A percentile compares a stretch with the other conserved stretches of the same genome.
Conservation (phyloP, 1,140 invertebrate genomes). For the Drosophila kanapiae region DNA sequence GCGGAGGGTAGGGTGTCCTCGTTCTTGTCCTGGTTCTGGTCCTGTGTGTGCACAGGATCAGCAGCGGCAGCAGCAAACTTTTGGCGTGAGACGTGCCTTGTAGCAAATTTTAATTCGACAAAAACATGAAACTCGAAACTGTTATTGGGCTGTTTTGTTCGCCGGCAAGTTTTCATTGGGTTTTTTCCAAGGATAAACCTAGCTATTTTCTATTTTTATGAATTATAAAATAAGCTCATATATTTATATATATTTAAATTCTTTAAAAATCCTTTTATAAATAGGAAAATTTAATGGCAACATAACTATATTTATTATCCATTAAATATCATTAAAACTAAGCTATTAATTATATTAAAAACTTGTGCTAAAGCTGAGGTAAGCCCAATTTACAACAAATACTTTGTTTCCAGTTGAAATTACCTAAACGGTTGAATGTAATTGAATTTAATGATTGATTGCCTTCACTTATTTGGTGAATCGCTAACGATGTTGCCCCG, state of each 20-base stretch:
- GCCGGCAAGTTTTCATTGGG: conserved; percentile 53
- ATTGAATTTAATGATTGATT: conserved; percentile 70
- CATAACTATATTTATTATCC: neutral
- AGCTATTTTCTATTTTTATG: conserved; percentile 4
- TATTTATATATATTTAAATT: neutral
- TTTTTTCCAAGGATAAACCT: conserved; percentile 9
- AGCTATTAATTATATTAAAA: neutral
- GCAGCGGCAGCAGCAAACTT: conserved; percentile 54
- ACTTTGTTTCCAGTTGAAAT: conserved; percentile 15
- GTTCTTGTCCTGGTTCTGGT: conserved; percentile 2
- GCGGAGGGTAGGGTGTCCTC: conserved; percentile 14
- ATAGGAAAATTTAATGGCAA: neutral
- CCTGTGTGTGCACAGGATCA: conserved; percentile 55
- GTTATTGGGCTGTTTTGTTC: conserved; percentile 68
- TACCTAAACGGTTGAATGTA: conserved; percentile 28
- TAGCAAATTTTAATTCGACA: conserved; percentile 82
- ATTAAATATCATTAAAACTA: neutral
- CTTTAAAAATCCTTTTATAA: neutral
- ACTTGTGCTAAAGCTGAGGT: too few species aligned
- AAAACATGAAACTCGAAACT: conserved; percentile 78
- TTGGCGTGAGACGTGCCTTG: conserved; percentile 81
- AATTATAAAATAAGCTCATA: conserved; percentile 34
- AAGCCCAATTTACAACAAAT: neutral
- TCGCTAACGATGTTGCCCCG: conserved; percentile 55
- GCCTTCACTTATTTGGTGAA: conserved; percentile 53